Evolutionary conservation across 2,113 vertebrate genomes (phyloP).

Genomic region (Uria aalge): DNA sequence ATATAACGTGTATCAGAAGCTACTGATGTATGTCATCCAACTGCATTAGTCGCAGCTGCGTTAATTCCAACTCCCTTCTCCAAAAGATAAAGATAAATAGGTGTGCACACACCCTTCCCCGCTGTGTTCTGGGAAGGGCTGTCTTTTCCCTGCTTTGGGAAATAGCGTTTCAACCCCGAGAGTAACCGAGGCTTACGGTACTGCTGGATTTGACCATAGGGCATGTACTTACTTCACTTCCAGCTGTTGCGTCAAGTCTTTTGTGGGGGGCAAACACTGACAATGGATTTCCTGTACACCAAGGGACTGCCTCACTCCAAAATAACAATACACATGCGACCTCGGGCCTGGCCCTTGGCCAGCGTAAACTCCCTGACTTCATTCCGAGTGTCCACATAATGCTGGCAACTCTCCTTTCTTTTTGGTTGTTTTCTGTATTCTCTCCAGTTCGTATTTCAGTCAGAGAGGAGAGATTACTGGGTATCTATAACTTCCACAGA

Average conservation of each 20-base stretch:
- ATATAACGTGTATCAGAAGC: accelerated
- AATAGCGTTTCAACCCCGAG: background rate
- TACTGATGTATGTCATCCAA: accelerated
- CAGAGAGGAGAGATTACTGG: slow-evolving; percentile 27
- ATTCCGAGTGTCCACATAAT: background rate
- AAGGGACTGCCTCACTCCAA: background rate
- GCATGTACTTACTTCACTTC: background rate
- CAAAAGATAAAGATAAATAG: accelerated
- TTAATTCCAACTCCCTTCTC: background rate
- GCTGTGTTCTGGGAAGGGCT: background rate
- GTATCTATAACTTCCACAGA: slow-evolving; percentile 37
- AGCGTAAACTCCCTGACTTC: slow-evolving; percentile 26
- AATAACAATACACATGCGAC: background rate
- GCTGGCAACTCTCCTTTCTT: slow-evolving; percentile 36
- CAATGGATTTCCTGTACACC: slow-evolving; percentile 43
- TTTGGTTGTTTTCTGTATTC: background rate
- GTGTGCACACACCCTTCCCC: background rate
- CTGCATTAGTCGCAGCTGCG: too few species aligned
- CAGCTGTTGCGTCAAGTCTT: background rate
- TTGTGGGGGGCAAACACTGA: background rate
- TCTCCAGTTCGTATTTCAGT: slow-evolving; percentile 45
- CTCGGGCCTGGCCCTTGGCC: slow-evolving; percentile 51
- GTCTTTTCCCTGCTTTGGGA: background rate
- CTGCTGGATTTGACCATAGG: background rate
- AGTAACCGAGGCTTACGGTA: background rate